Evolutionary conservation across 2,113 vertebrate genomes (phyloP).

Genomic region (Chrysemys picta): DNA sequence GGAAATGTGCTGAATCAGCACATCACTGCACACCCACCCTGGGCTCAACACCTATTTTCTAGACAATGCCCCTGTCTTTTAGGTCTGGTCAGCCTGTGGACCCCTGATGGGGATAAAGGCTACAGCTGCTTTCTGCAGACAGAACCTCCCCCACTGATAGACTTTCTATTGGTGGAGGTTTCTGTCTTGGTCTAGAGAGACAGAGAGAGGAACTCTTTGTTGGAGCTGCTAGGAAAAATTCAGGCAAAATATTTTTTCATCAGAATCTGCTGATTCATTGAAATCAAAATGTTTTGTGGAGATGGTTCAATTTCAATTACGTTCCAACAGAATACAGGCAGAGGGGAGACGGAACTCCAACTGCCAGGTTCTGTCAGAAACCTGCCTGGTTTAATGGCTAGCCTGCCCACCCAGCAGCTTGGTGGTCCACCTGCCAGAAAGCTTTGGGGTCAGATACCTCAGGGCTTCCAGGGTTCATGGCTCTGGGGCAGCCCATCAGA

Average conservation of each 20-base stretch:
- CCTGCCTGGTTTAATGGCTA: not conserved
- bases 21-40: not conserved
- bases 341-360: not conserved
- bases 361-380: not conserved
- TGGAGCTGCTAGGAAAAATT: not conserved
- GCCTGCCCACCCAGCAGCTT: not conserved
- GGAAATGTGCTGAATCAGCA: not conserved
- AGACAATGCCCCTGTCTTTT: not conserved
- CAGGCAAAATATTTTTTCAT: not conserved
- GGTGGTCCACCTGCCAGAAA: not conserved
- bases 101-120: not conserved
- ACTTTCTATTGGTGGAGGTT: not conserved
- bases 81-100: not conserved
- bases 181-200: not conserved
- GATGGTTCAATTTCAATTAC: not conserved
- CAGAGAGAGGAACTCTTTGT: not conserved
- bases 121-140: not conserved
- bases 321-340: not conserved
- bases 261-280: not conserved
- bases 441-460: not conserved
- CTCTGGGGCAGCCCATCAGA: not conserved
- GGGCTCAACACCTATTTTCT: not conserved
- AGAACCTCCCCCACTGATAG: accelerated
- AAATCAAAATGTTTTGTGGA: not conserved
- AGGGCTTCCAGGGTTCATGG: not conserved